These are phyloP conservation scores for Mirounga angustirostris DNA, from an alignment of 2,113 vertebrate genomes.

Conservation along the genomic window DNA sequence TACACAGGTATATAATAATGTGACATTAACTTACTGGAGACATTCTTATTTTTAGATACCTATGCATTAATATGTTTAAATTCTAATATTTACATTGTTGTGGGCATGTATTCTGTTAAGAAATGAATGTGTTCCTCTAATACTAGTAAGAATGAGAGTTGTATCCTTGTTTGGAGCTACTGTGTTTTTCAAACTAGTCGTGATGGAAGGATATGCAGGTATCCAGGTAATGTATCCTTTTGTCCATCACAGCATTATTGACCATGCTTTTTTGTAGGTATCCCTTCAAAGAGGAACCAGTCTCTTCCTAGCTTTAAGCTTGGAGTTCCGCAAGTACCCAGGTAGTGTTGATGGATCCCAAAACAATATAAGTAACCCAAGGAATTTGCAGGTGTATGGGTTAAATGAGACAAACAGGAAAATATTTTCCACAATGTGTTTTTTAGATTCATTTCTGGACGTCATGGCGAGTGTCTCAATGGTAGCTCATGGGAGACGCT, in stretches of 20 bases:
- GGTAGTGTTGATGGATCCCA: neutral
- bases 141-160: neutral
- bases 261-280: neutral
- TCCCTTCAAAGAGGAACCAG: too few relatives aligned
- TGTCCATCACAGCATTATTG: neutral
- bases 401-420: neutral
- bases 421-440: neutral
- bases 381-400: too few relatives aligned
- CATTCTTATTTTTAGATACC: neutral
- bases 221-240: neutral
- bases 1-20: neutral
- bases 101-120: neutral
- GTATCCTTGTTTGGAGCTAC: neutral
- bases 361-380: neutral
- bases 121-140: neutral
- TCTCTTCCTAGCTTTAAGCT: neutral
- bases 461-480: neutral
- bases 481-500: neutral
- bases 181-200: neutral
- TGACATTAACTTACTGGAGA: neutral
- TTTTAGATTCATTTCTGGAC: neutral
- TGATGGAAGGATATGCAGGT: neutral
- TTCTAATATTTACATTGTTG: neutral
- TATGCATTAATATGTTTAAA: neutral
- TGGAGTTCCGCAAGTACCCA: neutral